A percentile compares a stretch with the other conserved stretches of the same genome.
Conservation (phyloP, 2,797 vertebrate species). For the Muraenolepis orangiensis region DNA sequence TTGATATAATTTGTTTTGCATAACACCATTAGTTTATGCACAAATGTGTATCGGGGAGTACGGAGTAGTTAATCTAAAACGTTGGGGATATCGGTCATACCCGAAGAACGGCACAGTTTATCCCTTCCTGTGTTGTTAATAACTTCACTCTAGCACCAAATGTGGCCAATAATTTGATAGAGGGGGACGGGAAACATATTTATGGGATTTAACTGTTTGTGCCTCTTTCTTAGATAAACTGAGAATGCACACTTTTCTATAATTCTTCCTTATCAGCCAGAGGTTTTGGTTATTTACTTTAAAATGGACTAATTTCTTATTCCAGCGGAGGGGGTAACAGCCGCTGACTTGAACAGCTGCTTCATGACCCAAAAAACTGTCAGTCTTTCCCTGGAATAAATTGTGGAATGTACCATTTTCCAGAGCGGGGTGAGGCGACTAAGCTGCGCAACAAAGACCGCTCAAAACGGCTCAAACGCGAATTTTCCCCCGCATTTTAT, state of each 20-base stretch:
- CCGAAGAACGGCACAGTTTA: conserved; percentile 37
- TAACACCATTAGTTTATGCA: conserved; percentile 21
- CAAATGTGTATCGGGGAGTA: conserved; percentile 11
- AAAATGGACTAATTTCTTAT: conserved; percentile 87
- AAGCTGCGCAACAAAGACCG: neutral
- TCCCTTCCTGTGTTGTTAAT: conserved; percentile 55
- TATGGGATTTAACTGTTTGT: conserved; percentile 72
- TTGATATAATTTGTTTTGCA: too few relatives aligned
- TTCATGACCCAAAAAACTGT: conserved; percentile 92
- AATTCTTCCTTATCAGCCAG: conserved; percentile 78
- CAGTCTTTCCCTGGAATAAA: conserved; percentile 91
- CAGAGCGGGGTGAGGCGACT: conserved; percentile 37
- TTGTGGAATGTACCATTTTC: conserved; percentile 78
- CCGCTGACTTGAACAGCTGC: conserved; percentile 83
- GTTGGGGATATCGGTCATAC: conserved; percentile 25
- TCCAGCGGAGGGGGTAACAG: conserved; percentile 78
- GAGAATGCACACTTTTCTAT: conserved; percentile 72
- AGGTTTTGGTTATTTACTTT: conserved; percentile 79
- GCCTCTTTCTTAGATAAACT: conserved; percentile 65
- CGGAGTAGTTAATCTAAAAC: conserved; percentile 6
- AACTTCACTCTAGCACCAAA: conserved; percentile 59
- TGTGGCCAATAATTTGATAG: conserved; percentile 67
- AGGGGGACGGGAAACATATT: conserved; percentile 54
- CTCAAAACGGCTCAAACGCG: neutral
- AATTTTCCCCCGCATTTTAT: rapidly evolving